A percentile compares a stretch with the other conserved stretches of the same genome.
Conservation (phyloP, 2,113 vertebrate genomes). For the Mormoops blainvillei region DNA sequence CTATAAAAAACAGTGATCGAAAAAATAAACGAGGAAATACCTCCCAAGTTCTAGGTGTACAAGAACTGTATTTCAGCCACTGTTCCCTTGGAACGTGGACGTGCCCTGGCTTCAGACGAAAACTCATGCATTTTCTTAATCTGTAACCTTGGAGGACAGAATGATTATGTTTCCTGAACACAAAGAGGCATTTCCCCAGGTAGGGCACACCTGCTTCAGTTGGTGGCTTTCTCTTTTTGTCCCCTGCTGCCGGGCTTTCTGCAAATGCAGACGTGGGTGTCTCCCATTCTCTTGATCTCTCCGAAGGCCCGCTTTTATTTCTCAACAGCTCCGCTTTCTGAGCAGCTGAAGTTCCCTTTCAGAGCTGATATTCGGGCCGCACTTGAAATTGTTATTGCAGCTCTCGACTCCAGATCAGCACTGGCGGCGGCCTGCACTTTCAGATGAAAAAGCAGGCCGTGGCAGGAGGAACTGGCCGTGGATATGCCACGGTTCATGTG, state of each 20-base stretch:
- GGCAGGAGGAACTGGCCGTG: not conserved
- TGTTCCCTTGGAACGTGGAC: not conserved
- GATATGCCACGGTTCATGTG: not conserved
- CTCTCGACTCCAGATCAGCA: not conserved
- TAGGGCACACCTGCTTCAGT: rapidly evolving
- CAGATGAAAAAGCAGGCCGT: rapidly evolving
- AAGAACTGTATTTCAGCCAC: too few species aligned
- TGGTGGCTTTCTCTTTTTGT: rapidly evolving
- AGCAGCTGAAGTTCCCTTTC: not conserved
- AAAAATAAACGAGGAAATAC: not conserved
- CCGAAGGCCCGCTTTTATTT: not conserved
- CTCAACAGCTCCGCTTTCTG: not conserved
- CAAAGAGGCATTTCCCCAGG: not conserved
- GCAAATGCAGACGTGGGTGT: too few species aligned
- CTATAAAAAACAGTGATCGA: not conserved
- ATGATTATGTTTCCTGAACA: too few species aligned
- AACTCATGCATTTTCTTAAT: not conserved
- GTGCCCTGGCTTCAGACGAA: not conserved
- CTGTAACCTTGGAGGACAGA: rapidly evolving
- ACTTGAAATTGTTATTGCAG: not conserved
- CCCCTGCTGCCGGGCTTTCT: not conserved
- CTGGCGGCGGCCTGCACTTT: not conserved
- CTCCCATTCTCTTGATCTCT: not conserved
- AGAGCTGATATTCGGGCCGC: not conserved
- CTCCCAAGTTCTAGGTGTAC: not conserved